phyloP scores from a whole-genome alignment of 1,140 invertebrate genomes.

The Oreohelix idahoensis region DNA sequence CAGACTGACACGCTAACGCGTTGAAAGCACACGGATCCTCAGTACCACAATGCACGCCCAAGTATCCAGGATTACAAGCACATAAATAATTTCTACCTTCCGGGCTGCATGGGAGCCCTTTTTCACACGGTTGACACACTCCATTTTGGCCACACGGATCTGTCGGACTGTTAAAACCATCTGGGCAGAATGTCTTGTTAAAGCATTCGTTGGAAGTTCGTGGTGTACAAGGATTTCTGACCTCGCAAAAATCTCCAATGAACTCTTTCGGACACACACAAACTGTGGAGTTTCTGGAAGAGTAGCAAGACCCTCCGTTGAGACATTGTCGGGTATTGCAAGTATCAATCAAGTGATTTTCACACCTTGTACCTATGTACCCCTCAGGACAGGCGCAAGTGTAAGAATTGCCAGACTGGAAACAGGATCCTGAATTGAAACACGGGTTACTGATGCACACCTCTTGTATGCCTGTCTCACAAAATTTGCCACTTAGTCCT shows the following conservation, averaged over 20 bases:
- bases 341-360: neutral
- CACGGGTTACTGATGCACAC: conserved; percentile 10
- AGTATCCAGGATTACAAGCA: neutral
- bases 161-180: neutral
- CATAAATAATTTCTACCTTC: conserved; percentile 21
- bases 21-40: neutral
- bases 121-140: conserved; percentile 8
- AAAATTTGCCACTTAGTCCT: neutral
- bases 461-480: neutral
- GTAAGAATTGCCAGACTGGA: neutral
- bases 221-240: conserved; percentile 3
- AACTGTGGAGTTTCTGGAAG: conserved; percentile 1
- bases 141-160: neutral
- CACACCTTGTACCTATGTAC: conserved; percentile 6
- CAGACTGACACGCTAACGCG: neutral
- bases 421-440: conserved; percentile 25
- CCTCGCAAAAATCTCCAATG: conserved; percentile 24
- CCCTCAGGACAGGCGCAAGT: neutral
- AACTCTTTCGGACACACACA: conserved; percentile 19
- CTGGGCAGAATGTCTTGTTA: neutral
- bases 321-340: neutral
- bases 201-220: neutral
- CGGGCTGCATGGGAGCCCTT: neutral
- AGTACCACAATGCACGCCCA: neutral
- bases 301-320: conserved; percentile 31